Percentiles rank a stretch among this genome's conserved stretches.
phyloP scores from a whole-genome alignment of 2,797 vertebrate species.

The Gymnoscopelus microlampas region DNA sequence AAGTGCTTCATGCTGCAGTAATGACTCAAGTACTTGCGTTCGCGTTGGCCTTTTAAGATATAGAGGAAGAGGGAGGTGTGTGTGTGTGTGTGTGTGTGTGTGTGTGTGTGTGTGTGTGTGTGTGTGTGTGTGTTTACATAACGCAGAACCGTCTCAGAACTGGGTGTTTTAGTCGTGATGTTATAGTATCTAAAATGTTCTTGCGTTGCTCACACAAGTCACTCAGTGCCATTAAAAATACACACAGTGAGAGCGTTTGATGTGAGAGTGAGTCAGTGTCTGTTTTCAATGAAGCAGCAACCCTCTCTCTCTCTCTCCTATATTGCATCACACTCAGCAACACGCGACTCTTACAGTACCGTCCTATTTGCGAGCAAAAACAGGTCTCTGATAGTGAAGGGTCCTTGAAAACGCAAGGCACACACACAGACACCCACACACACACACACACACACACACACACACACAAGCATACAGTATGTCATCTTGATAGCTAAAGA shows the following conservation, averaged over 20 bases:
- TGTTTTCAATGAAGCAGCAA: conserved; percentile 35
- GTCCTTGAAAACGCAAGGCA: conserved; percentile 40
- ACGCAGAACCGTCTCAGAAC: background rate
- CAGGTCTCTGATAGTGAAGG: conserved; percentile 38
- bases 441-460: conserved; percentile 13
- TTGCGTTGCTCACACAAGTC: background rate
- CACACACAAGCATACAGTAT: conserved; percentile 3
- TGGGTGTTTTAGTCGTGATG: background rate
- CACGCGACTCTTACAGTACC: conserved; percentile 47
- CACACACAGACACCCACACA: background rate
- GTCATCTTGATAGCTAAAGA: too few relatives aligned
- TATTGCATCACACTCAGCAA: conserved; percentile 53
- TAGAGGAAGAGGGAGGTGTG: background rate
- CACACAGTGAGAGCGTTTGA: conserved; percentile 8
- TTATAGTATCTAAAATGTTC: conserved; percentile 10
- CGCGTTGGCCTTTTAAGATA: background rate
- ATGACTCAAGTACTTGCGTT: background rate
- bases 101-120: too few relatives aligned
- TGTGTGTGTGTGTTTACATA: background rate
- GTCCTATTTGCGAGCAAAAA: conserved; percentile 60
- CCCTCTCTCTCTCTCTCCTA: conserved; percentile 29
- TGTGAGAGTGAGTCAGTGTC: conserved; percentile 28
- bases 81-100: too few relatives aligned
- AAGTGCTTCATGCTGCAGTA: background rate
- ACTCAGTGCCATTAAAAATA: conserved; percentile 1